Evolutionary conservation across 1,140 invertebrate genomes (phyloP).

Genomic region (Antheraea mylitta): DNA sequence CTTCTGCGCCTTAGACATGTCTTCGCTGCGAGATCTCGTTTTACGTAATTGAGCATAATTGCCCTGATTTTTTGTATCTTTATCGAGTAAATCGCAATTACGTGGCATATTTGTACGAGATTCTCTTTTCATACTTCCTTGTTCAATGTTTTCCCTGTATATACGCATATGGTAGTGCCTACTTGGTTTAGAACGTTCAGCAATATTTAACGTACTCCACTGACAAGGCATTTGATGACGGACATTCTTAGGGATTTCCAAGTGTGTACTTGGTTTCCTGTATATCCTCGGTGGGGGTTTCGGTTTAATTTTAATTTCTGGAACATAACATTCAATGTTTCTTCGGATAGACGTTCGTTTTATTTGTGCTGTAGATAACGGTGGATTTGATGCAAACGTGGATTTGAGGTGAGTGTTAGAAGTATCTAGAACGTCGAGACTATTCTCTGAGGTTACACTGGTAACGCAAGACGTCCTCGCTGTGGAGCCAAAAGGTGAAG

Average conservation of each 20-base stretch:
- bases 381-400: slow-evolving; percentile 54
- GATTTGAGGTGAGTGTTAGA: slow-evolving; percentile 72
- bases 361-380: slow-evolving; percentile 62
- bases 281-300: slow-evolving; percentile 65
- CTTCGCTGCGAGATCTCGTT: slow-evolving; percentile 70
- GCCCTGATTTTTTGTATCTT: slow-evolving; percentile 31
- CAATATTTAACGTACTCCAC: slow-evolving; percentile 76
- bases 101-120: slow-evolving; percentile 47
- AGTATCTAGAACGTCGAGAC: slow-evolving; percentile 72
- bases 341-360: slow-evolving; percentile 69
- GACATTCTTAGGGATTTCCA: slow-evolving; percentile 71
- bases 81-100: slow-evolving; percentile 53
- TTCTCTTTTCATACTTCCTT: slow-evolving; percentile 37
- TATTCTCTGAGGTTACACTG: slow-evolving; percentile 77
- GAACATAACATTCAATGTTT: slow-evolving; percentile 64
- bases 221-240: slow-evolving; percentile 61
- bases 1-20: slow-evolving; percentile 68
- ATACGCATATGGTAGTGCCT: slow-evolving; percentile 76
- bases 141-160: slow-evolving; percentile 56
- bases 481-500: slow-evolving; percentile 85
- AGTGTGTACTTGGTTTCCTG: slow-evolving; percentile 70
- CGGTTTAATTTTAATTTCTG: slow-evolving; percentile 63
- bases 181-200: slow-evolving; percentile 69
- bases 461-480: slow-evolving; percentile 81
- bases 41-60: slow-evolving; percentile 40